Conservation (phyloP, 2,797 vertebrate genomes). For the Manis javanica region DNA sequence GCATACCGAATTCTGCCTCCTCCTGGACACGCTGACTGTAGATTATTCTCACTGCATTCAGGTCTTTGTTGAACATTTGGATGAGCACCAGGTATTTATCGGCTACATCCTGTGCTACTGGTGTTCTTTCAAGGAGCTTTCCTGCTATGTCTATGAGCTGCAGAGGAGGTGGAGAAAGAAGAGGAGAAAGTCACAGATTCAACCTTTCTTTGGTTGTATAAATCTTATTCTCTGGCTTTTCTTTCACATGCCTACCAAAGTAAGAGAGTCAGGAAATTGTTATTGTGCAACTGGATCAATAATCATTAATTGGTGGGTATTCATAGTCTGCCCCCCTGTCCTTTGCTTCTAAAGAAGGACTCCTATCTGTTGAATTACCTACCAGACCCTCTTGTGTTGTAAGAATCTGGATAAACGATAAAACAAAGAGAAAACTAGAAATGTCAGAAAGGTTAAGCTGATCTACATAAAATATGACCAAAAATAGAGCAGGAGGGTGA, state of each 20-base stretch:
- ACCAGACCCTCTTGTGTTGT: not conserved
- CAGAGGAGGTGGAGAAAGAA: not conserved
- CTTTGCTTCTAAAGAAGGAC: not conserved
- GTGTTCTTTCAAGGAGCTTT: constrained; percentile 91
- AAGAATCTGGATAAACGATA: not conserved
- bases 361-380: not conserved
- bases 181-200: not conserved
- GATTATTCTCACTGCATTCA: constrained; percentile 90
- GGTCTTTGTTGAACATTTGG: constrained; percentile 89
- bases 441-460: not conserved
- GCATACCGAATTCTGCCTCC: constrained; percentile 88
- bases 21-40: constrained; percentile 86
- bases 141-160: constrained; percentile 95
- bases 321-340: not conserved
- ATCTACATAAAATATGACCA: not conserved
- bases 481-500: too few relatives aligned
- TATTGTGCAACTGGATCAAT: not conserved
- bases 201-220: not conserved
- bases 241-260: not conserved
- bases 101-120: constrained; percentile 87
- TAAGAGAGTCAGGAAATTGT: not conserved
- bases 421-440: constrained; percentile 40
- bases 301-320: not conserved
- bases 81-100: constrained; percentile 89
- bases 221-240: not conserved